Conservation (phyloP, 2,888 invertebrate genomes). For the Amphipoea oculea region DNA sequence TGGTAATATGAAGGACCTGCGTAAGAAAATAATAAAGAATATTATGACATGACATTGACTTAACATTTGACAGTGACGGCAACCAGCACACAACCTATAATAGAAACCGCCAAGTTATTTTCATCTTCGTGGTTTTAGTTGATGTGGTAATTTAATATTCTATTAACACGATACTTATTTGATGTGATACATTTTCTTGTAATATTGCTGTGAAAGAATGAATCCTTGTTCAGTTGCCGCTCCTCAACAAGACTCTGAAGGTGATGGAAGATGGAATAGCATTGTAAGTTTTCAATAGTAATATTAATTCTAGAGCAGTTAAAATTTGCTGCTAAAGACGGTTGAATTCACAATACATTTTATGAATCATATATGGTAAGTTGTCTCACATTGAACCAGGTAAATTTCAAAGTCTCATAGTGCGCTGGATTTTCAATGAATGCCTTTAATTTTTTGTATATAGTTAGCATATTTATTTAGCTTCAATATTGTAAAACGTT, state of each 20-base stretch:
- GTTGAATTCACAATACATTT: constrained; percentile 41
- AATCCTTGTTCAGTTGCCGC: constrained; percentile 94
- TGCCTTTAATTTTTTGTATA: too few species aligned
- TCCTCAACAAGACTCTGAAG: constrained; percentile 94
- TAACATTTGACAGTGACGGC: constrained; percentile 53
- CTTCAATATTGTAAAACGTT: too few species aligned
- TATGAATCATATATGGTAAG: constrained; percentile 34
- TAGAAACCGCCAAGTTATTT: constrained; percentile 67
- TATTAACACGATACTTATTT: constrained; percentile 46
- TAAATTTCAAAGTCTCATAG: too few species aligned
- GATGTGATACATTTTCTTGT: constrained; percentile 53
- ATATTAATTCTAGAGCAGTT: constrained; percentile 43
- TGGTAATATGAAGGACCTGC: too few species aligned
- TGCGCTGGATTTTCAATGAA: too few species aligned
- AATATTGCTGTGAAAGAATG: constrained; percentile 83
- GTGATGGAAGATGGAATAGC: constrained; percentile 96
- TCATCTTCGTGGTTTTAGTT: constrained; percentile 60
- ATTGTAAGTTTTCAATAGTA: constrained; percentile 86
- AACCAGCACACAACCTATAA: constrained; percentile 28
- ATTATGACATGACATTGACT: constrained; percentile 1
- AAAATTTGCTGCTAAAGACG: constrained; percentile 23
- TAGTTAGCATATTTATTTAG: too few species aligned
- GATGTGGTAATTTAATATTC: constrained; percentile 55
- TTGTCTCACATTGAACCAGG: too few species aligned
- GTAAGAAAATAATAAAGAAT: neutral